These are phyloP conservation scores for Scaeva pyrastri DNA, from an alignment of 2,888 invertebrate species.

Conservation along the genomic window DNA sequence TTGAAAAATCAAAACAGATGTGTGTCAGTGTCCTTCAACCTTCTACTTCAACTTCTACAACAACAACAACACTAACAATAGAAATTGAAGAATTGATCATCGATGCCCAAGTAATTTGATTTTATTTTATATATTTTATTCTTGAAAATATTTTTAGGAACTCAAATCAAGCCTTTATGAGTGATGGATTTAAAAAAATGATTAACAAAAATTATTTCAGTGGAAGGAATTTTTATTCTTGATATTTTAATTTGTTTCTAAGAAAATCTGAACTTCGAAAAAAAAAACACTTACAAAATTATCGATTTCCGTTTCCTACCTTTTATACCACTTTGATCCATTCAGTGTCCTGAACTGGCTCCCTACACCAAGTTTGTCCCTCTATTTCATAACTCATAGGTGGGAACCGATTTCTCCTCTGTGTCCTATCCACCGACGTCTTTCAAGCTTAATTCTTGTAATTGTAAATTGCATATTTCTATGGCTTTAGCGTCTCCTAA, in stretches of 20 bases:
- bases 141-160: not conserved
- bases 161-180: not conserved
- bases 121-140: conserved; percentile 34
- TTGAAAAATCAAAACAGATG: conserved; percentile 61
- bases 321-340: no score
- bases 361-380: no score
- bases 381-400: no score
- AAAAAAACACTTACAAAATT: not conserved
- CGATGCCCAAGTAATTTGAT: conserved; percentile 71
- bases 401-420: no score
- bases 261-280: conserved; percentile 1
- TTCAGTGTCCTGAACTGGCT: no score
- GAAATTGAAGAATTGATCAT: conserved; percentile 49
- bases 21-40: conserved; percentile 14
- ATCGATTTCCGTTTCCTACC: not conserved
- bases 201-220: not conserved
- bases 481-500: no score
- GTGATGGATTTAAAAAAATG: not conserved
- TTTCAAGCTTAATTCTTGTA: no score
- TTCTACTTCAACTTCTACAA: no score
- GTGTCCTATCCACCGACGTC: no score
- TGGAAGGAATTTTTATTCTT: not conserved
- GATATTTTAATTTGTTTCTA: not conserved
- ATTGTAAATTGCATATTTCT: no score
- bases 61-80: conserved; percentile 25